Evolutionary conservation across 2,797 vertebrate species (phyloP), one percentile per base, ranked within the genome.

Genomic region (Phataginus tetradactyla): DNA sequence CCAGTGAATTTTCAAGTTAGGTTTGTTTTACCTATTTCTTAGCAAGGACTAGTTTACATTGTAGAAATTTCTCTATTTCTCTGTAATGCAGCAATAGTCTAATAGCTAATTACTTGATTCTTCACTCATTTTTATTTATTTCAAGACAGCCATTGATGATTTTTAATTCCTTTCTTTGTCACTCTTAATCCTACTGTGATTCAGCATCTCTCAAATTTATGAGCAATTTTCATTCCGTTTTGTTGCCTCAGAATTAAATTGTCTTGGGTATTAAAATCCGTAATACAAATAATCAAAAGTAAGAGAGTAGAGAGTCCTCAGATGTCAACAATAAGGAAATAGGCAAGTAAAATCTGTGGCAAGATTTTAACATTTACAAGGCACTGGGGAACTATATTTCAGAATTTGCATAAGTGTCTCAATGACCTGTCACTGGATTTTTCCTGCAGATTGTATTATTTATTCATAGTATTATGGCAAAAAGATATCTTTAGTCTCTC

Each of bases 281-380:
- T 96, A 91, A 87, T 61, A 91, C 18, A 96, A 74, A 63, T 94
- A 95, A 97, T 95, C 78, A 96, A 93, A 86, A 85, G 20, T 83
- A 86, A 93, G 49, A 91, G 4, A 92, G 12, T 1, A 78, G 27
- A 96, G 66, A 84, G 37, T 95, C 75, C n/a, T 91, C 25, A 34
- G 69, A 81, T 93, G 80, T 85, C 75, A 94, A 34, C 23, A 81
- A 39, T 20, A 90, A 69, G 14, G 92, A 94, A 90, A 96, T 27
- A 85, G n/a, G 32, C 27, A 78, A 95, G n/a, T 78, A 94, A 87
- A 95, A 84, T 66, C 18, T 91, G 68, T 90, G 90, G 42, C 45
- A 92, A 27, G 20, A 94, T 81, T 94, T 93, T 95, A 94, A 93
- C 55, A 92, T 64, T 84, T 55, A 59, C 79, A 95, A 88, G 84